Evolutionary conservation across 2,888 invertebrate genomes (phyloP), one percentile per base, ranked within the genome.

Genomic region (Drosophila incognita): DNA sequence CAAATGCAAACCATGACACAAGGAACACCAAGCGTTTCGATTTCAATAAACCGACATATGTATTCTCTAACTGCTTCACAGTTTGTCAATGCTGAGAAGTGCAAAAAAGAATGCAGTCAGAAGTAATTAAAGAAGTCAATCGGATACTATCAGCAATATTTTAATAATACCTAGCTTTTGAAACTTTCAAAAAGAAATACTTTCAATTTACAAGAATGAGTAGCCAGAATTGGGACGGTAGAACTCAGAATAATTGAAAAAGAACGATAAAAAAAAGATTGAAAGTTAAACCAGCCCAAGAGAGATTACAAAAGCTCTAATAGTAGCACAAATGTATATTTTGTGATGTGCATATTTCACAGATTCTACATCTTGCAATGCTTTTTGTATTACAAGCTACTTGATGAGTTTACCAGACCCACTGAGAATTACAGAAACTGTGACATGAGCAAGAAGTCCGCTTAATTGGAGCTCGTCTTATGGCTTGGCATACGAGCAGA

Each of bases 391-490:
- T 2, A 36, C 60, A 38, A 58, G 18, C 10, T 0, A n/a, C 0
- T 7, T 15, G n/a, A n/a, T 1, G n/a, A 21, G n/a, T 21, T 31
- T 2, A 27, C 5, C 24, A 53, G 59, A 38, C 52, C 56, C 61
- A 7, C 5, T 11, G 33, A 5, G 0, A 33, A 21, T 24, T 10
- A 18, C 40, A 62, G 67, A 51, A 53, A 74, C 61, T 62, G 66
- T 53, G 51, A 56, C 72, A 27, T 49, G 83, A 69, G 51, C 71
- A 56, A 59, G 60, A 53, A 73, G 59, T 66, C 62, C 70, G 76
- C 84, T 89, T 84, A 84, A 84, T 89, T 84, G 83, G 74, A 71
- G 74, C 82, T 84, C 40, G 15, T 40, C 66, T 51, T 53, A 49
- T 71, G 68, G 52, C 68, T 57, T 51, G 61, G 40, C 35, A 46